Conservation (phyloP, 2,888 invertebrate species). For the Onthophagus sagittarius region DNA sequence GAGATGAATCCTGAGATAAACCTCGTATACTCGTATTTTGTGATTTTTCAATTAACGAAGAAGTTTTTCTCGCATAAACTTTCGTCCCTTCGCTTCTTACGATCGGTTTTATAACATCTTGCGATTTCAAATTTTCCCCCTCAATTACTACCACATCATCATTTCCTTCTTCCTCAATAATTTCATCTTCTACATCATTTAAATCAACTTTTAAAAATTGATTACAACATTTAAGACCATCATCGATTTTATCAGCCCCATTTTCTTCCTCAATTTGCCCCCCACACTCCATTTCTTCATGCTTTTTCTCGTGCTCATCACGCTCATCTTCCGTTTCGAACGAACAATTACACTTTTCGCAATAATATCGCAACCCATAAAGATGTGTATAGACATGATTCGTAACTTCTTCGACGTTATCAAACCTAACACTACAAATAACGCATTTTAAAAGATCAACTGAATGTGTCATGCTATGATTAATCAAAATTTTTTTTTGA, state of each 20-base stretch:
- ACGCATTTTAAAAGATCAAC: slow-evolving; percentile 70
- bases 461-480: slow-evolving; percentile 72
- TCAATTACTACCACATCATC: slow-evolving; percentile 41
- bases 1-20: no score
- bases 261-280: slow-evolving; percentile 46
- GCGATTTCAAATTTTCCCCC: slow-evolving; percentile 9
- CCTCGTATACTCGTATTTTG: slow-evolving; percentile 9
- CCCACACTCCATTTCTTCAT: slow-evolving; percentile 52
- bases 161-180: slow-evolving; percentile 23
- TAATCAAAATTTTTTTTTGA: slow-evolving; percentile 68
- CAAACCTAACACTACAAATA: slow-evolving; percentile 69
- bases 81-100: slow-evolving; percentile 46
- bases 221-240: slow-evolving; percentile 52
- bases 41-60: slow-evolving; percentile 23
- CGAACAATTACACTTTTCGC: slow-evolving; percentile 67
- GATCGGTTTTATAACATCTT: slow-evolving; percentile 43
- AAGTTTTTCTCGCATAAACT: slow-evolving; percentile 37
- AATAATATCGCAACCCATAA: slow-evolving; percentile 60
- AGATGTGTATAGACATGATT: slow-evolving; percentile 72
- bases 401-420: slow-evolving; percentile 59
- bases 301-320: slow-evolving; percentile 56
- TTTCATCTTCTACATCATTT: slow-evolving; percentile 38
- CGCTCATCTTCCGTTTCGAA: slow-evolving; percentile 61
- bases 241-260: slow-evolving; percentile 18
- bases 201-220: slow-evolving; percentile 54